Evolutionary conservation across 2,888 invertebrate species (phyloP).

Genomic region (Mimumesa dahlbomi): DNA sequence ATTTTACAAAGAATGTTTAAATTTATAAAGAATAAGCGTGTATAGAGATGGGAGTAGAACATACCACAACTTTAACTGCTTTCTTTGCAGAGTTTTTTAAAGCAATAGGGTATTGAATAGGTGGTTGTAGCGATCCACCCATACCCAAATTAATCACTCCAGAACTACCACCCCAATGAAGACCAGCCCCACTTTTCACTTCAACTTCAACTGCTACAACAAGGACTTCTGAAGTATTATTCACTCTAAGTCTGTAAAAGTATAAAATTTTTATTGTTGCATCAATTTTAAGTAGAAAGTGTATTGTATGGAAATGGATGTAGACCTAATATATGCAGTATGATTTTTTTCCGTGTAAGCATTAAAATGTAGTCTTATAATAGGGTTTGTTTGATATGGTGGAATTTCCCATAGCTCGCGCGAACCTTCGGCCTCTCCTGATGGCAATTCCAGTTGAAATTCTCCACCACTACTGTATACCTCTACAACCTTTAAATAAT

Average conservation of each 20-base stretch:
- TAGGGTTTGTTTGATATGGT: constrained; percentile 92
- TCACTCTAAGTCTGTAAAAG: constrained; percentile 85
- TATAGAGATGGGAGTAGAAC: constrained; percentile 61
- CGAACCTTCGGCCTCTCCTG: constrained; percentile 88
- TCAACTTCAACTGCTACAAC: constrained; percentile 93
- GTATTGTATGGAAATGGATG: neutral
- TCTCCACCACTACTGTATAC: constrained; percentile 94
- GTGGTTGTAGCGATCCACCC: constrained; percentile 86
- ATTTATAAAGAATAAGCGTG: too few relatives aligned
- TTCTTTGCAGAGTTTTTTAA: constrained; percentile 87
- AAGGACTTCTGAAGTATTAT: constrained; percentile 85
- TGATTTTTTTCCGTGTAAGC: constrained; percentile 90
- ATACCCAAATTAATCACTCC: constrained; percentile 91
- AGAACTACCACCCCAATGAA: constrained; percentile 88
- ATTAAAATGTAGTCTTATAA: constrained; percentile 92
- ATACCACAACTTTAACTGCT: constrained; percentile 85
- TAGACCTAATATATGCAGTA: constrained; percentile 89
- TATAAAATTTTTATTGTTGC: constrained; percentile 15
- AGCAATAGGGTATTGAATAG: constrained; percentile 84
- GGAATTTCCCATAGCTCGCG: constrained; percentile 94
- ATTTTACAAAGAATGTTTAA: neutral
- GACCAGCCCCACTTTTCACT: constrained; percentile 85
- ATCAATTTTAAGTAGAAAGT: neutral
- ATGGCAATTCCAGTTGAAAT: constrained; percentile 93
- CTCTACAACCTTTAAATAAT: constrained; percentile 84